phyloP scores from a whole-genome alignment of 2,113 vertebrate species.

The Platysteira castanea region DNA sequence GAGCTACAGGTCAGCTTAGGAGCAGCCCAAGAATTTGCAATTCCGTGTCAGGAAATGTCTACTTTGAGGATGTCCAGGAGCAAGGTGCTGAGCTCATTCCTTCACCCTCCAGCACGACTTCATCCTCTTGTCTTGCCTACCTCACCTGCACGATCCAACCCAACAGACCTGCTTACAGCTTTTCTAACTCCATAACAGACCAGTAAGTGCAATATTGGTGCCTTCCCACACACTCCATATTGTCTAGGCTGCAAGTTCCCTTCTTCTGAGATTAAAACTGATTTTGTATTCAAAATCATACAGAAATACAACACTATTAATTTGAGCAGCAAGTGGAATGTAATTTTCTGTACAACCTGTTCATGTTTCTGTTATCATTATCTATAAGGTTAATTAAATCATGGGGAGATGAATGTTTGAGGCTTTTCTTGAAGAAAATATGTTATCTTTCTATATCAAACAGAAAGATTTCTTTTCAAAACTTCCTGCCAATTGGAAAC shows the following conservation, averaged over 20 bases:
- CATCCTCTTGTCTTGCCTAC: background rate
- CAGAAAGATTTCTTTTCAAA: background rate
- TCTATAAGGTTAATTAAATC: background rate
- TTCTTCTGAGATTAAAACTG: background rate
- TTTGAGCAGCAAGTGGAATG: background rate
- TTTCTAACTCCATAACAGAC: accelerated
- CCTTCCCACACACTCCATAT: background rate
- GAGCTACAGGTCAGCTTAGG: background rate
- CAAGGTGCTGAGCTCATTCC: background rate
- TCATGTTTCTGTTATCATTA: background rate
- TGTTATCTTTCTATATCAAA: background rate
- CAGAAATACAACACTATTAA: background rate
- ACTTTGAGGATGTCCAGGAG: conserved; percentile 1
- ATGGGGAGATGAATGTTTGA: background rate
- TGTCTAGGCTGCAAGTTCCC: background rate
- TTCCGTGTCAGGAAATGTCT: background rate
- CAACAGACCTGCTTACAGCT: background rate
- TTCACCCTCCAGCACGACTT: background rate
- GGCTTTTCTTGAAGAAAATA: background rate
- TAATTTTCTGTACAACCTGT: background rate
- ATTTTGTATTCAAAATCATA: background rate
- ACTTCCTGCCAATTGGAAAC: background rate
- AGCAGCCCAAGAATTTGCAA: background rate
- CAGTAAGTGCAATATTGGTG: background rate
- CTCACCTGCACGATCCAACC: background rate